phyloP scores from a whole-genome alignment of 1,140 invertebrate genomes.

The fruit fly (Drosophila melanogaster) region DNA sequence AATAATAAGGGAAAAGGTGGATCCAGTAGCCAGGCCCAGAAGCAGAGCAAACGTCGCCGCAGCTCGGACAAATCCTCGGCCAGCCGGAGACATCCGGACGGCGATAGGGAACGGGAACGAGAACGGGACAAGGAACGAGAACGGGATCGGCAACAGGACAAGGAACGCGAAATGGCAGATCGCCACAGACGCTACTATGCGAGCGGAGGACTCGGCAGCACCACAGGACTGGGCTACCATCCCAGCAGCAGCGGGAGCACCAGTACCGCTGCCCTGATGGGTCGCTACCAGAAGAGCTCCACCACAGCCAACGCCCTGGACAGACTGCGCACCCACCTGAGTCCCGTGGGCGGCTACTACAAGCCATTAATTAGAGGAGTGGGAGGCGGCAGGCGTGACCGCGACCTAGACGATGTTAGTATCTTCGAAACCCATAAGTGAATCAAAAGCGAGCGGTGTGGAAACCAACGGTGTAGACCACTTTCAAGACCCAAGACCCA shows the following conservation, averaged over 20 bases:
- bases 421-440: constrained; percentile 20
- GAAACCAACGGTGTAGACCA: constrained; percentile 34
- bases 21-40: constrained; percentile 32
- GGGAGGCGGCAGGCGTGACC: constrained; percentile 48
- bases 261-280: constrained; percentile 47
- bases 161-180: constrained; percentile 71
- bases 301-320: constrained; percentile 79
- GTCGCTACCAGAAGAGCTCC: constrained; percentile 78
- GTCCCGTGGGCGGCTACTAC: constrained; percentile 80
- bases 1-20: constrained; percentile 43
- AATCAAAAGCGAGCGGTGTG: constrained; percentile 29
- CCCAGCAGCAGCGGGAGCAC: constrained; percentile 42
- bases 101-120: constrained; percentile 45
- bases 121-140: constrained; percentile 35
- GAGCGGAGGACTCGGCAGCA: constrained; percentile 57
- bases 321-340: constrained; percentile 81
- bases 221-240: constrained; percentile 39
- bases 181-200: constrained; percentile 81
- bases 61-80: constrained; percentile 66
- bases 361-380: constrained; percentile 79
- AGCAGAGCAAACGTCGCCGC: constrained; percentile 65
- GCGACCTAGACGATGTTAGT: constrained; percentile 80
- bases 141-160: constrained; percentile 32
- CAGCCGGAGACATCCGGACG: constrained; percentile 63
- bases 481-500: constrained; percentile 34